Evolutionary conservation across 1,140 invertebrate genomes (phyloP), one percentile per base, ranked within the genome.

Genomic region (Vollenhovia emeryi): DNA sequence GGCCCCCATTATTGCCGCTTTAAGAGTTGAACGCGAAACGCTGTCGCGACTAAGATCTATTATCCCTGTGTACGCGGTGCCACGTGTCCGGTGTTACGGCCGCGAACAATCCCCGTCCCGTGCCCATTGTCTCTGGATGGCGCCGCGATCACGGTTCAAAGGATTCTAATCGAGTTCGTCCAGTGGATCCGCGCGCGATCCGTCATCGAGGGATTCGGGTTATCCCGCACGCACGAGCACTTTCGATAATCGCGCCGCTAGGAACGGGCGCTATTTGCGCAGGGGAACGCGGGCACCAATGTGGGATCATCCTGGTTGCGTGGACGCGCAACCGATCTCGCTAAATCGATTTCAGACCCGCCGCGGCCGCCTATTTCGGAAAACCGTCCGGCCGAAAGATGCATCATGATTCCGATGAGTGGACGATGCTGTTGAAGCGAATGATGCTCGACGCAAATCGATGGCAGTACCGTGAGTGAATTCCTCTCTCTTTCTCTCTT

Each of bases 151-250:
- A 89, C 87, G 90, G 90, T 92, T 92, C 89, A 85, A 74, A 82
- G 91, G 87, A 84, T 92, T 92, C 89, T 91, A 89, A 91, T 93
- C 74, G 86, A 89, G 36, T 92, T 92, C 87, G 91, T 90, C 92
- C 79, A 24, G 33, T 50, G 43, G 36, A 84, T 84, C 85, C 68
- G 85, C 84, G 82, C 89, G 82, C 90, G 86, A 92, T 91, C 82
- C 90, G 89, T 90, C 90, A 92, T 91, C 85, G 87, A 66, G 62
- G 80, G 88, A 92, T 91, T 79, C 91, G 88, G 88, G 89, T 92
- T 92, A 87, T 87, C 78, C 79, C 75, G 84, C 78, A 88, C 90
- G 87, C 85, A 86, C 89, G 86, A 90, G 87, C 89, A 90, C 74
- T 91, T 89, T 90, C 91, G 91, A 90, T 92, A 93, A 93, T 92